phyloP scores from a whole-genome alignment of 1,140 invertebrate species.

The Penaeus indicus region DNA sequence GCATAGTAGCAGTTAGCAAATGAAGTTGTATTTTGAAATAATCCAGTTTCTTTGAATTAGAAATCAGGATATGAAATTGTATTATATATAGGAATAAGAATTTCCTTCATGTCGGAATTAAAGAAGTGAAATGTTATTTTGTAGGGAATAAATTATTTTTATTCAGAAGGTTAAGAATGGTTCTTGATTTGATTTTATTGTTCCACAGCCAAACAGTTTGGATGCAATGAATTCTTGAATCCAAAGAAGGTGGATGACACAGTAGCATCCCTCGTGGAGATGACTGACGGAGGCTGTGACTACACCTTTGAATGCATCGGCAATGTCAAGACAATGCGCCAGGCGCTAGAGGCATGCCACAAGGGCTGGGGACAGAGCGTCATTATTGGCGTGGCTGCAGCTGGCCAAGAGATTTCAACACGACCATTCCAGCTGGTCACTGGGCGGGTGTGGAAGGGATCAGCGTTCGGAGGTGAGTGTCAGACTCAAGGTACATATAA shows the following conservation, averaged over 20 bases:
- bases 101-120: too few species aligned
- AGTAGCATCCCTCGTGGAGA: slow-evolving; percentile 81
- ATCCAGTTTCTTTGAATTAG: too few species aligned
- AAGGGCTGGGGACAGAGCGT: slow-evolving; percentile 99
- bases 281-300: slow-evolving; percentile 96
- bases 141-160: background rate
- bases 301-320: slow-evolving; percentile 99
- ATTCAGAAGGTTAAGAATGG: too few species aligned
- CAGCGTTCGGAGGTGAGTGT: slow-evolving; percentile 76
- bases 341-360: slow-evolving; percentile 95
- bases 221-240: slow-evolving; percentile 92
- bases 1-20: too few species aligned
- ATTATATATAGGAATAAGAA: too few species aligned
- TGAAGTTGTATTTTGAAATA: too few species aligned
- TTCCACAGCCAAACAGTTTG: slow-evolving; percentile 84
- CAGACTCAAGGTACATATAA: slow-evolving; percentile 70
- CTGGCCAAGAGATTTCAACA: slow-evolving; percentile 95
- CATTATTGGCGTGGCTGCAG: slow-evolving; percentile 94
- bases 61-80: too few species aligned
- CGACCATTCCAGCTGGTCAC: slow-evolving; percentile 95
- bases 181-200: background rate
- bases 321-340: slow-evolving; percentile 95
- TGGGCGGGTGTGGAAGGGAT: slow-evolving; percentile 75
- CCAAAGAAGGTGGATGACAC: slow-evolving; percentile 72
- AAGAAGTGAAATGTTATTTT: background rate